phyloP scores from a whole-genome alignment of 2,888 invertebrate species.

The Diarsia mendica region DNA sequence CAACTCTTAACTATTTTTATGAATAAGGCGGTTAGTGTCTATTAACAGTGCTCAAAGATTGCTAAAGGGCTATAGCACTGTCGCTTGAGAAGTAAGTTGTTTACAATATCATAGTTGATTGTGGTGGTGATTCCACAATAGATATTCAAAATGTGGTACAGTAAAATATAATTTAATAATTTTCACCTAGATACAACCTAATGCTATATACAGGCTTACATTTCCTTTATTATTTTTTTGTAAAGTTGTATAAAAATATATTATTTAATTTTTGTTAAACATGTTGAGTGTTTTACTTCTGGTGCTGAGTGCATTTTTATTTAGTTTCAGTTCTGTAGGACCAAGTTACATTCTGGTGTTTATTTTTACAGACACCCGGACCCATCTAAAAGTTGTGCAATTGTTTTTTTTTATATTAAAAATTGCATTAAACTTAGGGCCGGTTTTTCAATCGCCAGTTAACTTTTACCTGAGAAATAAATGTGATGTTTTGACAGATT shows the following conservation, averaged over 20 bases:
- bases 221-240: constrained; percentile 61
- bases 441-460: too few relatives aligned
- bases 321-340: constrained; percentile 69
- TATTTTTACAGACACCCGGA: constrained; percentile 56
- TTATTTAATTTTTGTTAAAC: constrained; percentile 83
- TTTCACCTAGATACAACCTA: constrained; percentile 7
- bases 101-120: constrained; percentile 22
- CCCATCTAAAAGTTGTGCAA: constrained; percentile 38
- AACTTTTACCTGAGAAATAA: too few relatives aligned
- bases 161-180: constrained; percentile 3
- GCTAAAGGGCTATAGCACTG: neutral
- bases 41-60: constrained; percentile 12
- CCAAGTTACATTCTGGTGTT: constrained; percentile 50
- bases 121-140: neutral
- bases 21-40: too few relatives aligned
- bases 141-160: neutral
- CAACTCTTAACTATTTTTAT: too few relatives aligned
- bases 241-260: constrained; percentile 86
- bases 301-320: constrained; percentile 83
- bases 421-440: constrained; percentile 44
- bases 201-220: constrained; percentile 47
- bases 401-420: constrained; percentile 14
- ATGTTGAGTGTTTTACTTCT: constrained; percentile 79
- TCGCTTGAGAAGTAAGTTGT: constrained; percentile 28
- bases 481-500: too few relatives aligned